Evolutionary conservation across 92 coral and sea anemone genomes (phyloP).

Genomic region (Diadumene lineata): DNA sequence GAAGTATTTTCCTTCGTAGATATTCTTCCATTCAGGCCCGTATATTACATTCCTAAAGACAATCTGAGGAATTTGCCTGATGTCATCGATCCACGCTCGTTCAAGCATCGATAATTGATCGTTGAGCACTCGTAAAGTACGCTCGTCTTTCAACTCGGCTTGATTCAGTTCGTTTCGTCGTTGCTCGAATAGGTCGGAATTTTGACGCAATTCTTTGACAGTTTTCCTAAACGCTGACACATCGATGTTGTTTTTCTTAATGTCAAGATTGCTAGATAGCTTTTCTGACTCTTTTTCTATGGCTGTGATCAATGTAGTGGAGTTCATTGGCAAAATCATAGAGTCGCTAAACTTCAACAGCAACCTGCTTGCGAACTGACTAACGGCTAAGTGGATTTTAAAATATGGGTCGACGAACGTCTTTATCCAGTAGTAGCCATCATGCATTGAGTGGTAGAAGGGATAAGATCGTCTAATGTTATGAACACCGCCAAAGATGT

Average conservation of each 20-base stretch:
- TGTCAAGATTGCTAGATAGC: conserved; percentile 12
- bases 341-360: conserved; percentile 64
- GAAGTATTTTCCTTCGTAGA: conserved; percentile 57
- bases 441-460: conserved; percentile 80
- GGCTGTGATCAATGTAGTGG: conserved; percentile 49
- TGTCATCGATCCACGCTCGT: conserved; percentile 64
- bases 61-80: conserved; percentile 32
- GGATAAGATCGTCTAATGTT: conserved; percentile 80
- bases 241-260: conserved; percentile 45
- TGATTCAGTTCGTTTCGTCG: neutral
- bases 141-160: neutral
- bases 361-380: conserved; percentile 60
- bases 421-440: conserved; percentile 78
- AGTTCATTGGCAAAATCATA: conserved; percentile 73
- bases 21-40: conserved; percentile 52
- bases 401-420: conserved; percentile 85
- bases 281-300: conserved; percentile 23
- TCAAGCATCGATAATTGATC: conserved; percentile 79
- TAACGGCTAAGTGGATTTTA: conserved; percentile 86
- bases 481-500: conserved; percentile 68
- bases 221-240: conserved; percentile 50
- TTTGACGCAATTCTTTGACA: conserved; percentile 46
- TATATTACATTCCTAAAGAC: conserved; percentile 66
- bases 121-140: conserved; percentile 58
- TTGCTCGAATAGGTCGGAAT: conserved; percentile 50